Evolutionary conservation across 2,113 vertebrate genomes (phyloP).

Genomic region (Microcebus tavaratra): DNA sequence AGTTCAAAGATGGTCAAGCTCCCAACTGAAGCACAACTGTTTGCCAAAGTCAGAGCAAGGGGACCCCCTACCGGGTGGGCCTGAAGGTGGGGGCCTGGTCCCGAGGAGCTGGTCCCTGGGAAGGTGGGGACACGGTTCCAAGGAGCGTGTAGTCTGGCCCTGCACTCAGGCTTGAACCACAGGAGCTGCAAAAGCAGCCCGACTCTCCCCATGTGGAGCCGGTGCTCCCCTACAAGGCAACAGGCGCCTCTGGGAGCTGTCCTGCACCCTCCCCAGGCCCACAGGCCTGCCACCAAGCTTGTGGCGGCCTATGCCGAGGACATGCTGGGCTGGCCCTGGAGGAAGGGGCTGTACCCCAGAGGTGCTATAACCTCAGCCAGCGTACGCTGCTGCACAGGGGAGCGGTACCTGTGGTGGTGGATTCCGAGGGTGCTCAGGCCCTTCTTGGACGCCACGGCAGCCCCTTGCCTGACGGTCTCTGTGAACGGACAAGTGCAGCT

Average conservation of each 20-base stretch:
- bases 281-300: not conserved
- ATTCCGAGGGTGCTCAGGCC: not conserved
- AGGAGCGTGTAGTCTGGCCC: not conserved
- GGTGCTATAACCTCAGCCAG: not conserved
- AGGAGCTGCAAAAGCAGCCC: not conserved
- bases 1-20: not conserved
- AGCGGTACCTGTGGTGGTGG: not conserved
- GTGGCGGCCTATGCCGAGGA: not conserved
- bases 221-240: fast-evolving
- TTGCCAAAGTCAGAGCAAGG: not conserved
- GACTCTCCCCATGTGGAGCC: not conserved
- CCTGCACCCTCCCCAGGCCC: not conserved
- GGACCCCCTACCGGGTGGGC: not conserved
- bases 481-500: not conserved
- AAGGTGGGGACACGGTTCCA: not conserved
- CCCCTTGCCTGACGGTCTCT: not conserved
- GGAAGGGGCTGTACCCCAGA: not conserved
- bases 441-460: not conserved
- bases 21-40: not conserved
- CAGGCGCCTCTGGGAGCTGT: not conserved
- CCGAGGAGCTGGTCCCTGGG: no score
- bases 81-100: no score
- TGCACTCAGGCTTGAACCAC: not conserved
- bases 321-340: not conserved
- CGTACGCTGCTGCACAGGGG: fast-evolving